Evolutionary conservation across 2,888 invertebrate species (phyloP).

Genomic region (Drosophila peninsularis): DNA sequence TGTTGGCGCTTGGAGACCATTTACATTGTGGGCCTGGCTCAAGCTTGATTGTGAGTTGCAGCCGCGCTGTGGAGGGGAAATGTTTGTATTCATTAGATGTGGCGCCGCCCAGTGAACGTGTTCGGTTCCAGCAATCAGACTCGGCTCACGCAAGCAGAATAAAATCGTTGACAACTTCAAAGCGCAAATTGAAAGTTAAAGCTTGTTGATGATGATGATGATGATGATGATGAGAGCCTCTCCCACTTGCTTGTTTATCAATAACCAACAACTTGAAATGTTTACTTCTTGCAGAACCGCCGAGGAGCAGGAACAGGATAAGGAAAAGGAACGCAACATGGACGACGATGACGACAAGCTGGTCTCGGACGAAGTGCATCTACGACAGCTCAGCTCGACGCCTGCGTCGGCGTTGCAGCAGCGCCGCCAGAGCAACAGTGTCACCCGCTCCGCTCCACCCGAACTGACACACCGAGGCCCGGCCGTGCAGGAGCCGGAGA

Average conservation of each 20-base stretch:
- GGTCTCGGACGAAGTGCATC: constrained; percentile 80
- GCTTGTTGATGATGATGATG: constrained; percentile 9
- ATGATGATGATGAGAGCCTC: constrained; percentile 1
- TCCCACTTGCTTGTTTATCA: not conserved
- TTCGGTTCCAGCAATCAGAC: constrained; percentile 32
- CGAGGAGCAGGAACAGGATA: constrained; percentile 55
- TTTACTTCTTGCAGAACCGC: constrained; percentile 60
- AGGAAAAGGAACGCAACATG: constrained; percentile 73
- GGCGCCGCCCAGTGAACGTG: constrained; percentile 14
- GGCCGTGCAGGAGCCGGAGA: constrained; percentile 18
- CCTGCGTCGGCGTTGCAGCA: constrained; percentile 68
- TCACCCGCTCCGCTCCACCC: constrained; percentile 65
- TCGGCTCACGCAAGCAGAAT: constrained; percentile 18
- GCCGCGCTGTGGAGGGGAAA: constrained; percentile 8
- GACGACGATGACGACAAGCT: constrained; percentile 81
- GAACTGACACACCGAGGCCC: constrained; percentile 54
- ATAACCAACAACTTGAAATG: constrained; percentile 3
- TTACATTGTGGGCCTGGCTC: constrained; percentile 46
- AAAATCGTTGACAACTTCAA: constrained; percentile 57
- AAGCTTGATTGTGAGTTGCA: constrained; percentile 40
- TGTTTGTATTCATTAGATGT: constrained; percentile 58
- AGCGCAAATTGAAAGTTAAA: constrained; percentile 54
- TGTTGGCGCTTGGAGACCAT: constrained; percentile 57
- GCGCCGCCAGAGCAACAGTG: constrained; percentile 57
- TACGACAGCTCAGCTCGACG: constrained; percentile 78